Percentiles rank a stretch among this genome's conserved stretches.
Evolutionary conservation across 1,140 invertebrate genomes (phyloP).

Genomic region (Heliconius eleuchia): DNA sequence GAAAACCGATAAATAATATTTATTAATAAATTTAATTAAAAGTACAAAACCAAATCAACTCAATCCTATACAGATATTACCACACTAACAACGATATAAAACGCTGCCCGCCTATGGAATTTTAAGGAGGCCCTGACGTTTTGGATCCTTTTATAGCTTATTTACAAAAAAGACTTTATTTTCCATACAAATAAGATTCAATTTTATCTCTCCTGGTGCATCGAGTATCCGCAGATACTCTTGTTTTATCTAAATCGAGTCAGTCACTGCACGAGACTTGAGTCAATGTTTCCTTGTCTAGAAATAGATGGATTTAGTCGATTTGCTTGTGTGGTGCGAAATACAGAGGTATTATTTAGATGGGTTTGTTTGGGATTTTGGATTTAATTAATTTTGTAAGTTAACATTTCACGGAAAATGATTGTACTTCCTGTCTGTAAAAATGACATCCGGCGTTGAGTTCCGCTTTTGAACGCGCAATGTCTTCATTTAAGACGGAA

Average conservation of each 20-base stretch:
- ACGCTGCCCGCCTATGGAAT: conserved; percentile 28
- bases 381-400: too few relatives aligned
- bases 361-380: not conserved
- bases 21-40: too few relatives aligned
- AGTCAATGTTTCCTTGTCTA: conserved; percentile 41
- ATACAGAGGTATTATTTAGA: not conserved
- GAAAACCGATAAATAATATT: not conserved
- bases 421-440: too few relatives aligned
- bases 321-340: conserved; percentile 20
- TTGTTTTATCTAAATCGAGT: conserved; percentile 36
- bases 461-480: too few relatives aligned
- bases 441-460: too few relatives aligned
- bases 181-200: not conserved
- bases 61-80: conserved; percentile 20
- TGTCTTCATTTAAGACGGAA: too few relatives aligned
- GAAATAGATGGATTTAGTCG: conserved; percentile 33
- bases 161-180: conserved; percentile 7
- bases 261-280: conserved; percentile 31
- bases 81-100: conserved; percentile 32
- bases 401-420: too few relatives aligned
- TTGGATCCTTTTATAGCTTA: not conserved
- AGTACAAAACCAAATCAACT: not conserved
- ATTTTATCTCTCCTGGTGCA: not conserved
- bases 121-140: conserved; percentile 32
- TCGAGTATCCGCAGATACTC: conserved; percentile 28